phyloP scores from a whole-genome alignment of 2,797 vertebrate genomes.

The Lithobates pipiens region DNA sequence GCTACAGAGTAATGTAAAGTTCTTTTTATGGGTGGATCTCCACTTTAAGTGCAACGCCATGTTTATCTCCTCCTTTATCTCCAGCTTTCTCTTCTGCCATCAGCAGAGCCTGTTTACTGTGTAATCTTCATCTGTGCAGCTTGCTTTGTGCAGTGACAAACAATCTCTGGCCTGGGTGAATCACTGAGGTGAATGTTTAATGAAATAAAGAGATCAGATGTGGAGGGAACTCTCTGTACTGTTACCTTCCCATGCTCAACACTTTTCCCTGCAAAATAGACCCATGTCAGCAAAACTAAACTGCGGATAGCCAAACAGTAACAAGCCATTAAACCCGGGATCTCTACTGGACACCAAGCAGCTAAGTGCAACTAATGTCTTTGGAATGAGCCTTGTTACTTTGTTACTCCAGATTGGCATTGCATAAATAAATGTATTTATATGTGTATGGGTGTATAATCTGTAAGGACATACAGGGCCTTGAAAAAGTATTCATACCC shows the following conservation, averaged over 20 bases:
- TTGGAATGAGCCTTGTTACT: not conserved
- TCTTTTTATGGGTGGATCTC: too few relatives aligned
- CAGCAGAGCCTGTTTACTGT: not conserved
- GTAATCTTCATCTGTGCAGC: not conserved
- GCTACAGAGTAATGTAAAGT: too few relatives aligned
- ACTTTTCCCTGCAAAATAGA: not conserved
- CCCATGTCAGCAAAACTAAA: constrained; percentile 17
- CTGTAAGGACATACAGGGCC: not conserved
- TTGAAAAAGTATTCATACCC: too few relatives aligned
- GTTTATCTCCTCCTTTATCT: too few relatives aligned
- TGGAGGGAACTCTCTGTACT: constrained; percentile 19
- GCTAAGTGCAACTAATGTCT: not conserved
- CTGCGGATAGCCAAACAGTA: not conserved
- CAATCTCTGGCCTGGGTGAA: not conserved
- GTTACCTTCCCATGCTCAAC: not conserved
- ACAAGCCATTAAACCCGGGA: not conserved
- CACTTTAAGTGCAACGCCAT: too few relatives aligned
- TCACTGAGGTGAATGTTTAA: constrained; percentile 6
- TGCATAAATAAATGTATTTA: not conserved
- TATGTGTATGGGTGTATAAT: not conserved
- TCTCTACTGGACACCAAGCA: not conserved
- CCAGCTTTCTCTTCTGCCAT: not conserved
- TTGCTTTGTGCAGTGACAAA: not conserved
- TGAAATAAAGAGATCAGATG: not conserved
- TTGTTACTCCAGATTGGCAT: not conserved